Base-by-base conservation (phyloP, 2,797 vertebrate species). In the Mus caroli region DNA sequence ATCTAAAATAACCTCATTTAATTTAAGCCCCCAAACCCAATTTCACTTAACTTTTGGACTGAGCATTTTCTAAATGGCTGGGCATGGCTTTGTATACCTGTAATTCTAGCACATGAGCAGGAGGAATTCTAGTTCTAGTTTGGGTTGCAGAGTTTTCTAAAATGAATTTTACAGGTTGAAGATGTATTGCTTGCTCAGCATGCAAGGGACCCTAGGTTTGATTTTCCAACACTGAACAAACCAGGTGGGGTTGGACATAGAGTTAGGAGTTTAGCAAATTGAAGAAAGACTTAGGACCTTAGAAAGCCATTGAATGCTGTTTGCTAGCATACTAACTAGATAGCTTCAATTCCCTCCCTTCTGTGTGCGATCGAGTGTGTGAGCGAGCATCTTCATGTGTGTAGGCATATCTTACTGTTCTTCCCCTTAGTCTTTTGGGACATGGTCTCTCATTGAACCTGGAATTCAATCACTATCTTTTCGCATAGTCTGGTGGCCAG, bases 31-130 rank as follows among this genome's bases (percentile, higher is more conserved):
- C 22, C 71, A 58, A 95, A 31, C 46, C 79, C 88, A 90, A 76
- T 91, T 95, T 95, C 78, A 15, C 64, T 79, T 88, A 84, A 73
- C 40, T 77, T 95, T 94, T 85, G 50, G 34, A 26, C 6, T n/a
- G 62, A 46, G 50, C 20, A 37, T 69, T 86, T 52, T 86, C 22
- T 69, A 86, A 86, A 86, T 67, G 60, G 40, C 43, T 15, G 11
- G 11, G 31, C 28, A n/a, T 54, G 14, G 15, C 37, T 37, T 88
- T 73, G n/a, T 54, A 56, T 56, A 40, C 10, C 2, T 71, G 50
- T 37, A 73, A 73, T 87, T 22, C 50, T n/a, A 87, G 50, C 50
- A 40, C n/a, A 11, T 2, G n/a, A 15, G 52, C 64, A 71, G 50
- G 50, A 73, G 34, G 67, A 73, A 31, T 56, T 37, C 31, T 71